These are phyloP conservation scores for Alcedo quadribrachys DNA, from an alignment of 2,797 vertebrate species.

Conservation along the genomic window DNA sequence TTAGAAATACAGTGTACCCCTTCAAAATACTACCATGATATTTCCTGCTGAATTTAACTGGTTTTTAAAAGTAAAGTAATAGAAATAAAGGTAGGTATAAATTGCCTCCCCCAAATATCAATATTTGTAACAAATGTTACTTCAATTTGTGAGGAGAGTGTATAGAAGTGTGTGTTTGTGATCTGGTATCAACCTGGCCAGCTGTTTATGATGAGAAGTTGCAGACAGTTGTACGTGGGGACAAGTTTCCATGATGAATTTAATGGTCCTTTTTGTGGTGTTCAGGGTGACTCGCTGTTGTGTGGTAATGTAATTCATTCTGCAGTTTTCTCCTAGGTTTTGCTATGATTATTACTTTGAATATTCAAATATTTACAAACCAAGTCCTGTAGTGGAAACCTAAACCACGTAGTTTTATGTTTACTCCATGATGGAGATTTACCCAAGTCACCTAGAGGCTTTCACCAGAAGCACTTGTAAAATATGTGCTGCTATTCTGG, in stretches of 20 bases:
- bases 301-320: background rate
- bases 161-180: rapidly evolving
- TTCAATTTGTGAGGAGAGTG: background rate
- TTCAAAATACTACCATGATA: background rate
- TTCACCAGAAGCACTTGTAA: background rate
- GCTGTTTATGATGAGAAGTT: background rate
- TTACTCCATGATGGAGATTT: background rate
- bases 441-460: background rate
- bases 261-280: background rate
- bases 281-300: background rate
- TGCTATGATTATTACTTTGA: background rate
- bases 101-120: background rate
- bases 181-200: background rate
- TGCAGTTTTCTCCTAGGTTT: background rate
- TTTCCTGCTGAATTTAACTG: background rate
- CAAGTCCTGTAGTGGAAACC: background rate
- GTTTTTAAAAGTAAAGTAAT: background rate
- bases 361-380: background rate
- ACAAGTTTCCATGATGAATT: background rate
- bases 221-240: background rate
- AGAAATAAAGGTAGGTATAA: background rate
- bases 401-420: background rate
- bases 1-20: background rate
- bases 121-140: background rate
- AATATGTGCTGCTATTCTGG: background rate